Evolutionary conservation across 2,113 vertebrate species (phyloP), one percentile per base, ranked within the genome.

Genomic region (Actenoides hombroni): DNA sequence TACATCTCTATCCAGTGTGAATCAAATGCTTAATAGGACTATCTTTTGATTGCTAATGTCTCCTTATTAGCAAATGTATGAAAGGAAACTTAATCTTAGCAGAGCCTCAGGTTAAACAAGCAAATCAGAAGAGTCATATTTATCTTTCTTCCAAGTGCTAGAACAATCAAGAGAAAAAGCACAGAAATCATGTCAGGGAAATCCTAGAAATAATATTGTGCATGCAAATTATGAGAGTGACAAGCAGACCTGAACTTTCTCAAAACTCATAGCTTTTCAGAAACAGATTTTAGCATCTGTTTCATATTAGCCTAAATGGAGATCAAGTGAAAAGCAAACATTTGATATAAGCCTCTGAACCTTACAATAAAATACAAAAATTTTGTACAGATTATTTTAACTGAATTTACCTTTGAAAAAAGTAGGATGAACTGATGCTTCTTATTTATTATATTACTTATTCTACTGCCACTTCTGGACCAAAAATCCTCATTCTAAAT

Each of bases 1-100:
- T 81, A 42, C 16, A 51, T 81, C 42, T 86, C 85, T 79, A 25
- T 75, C 11, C 5, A 1, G 35, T 75, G 77, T 90, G 73, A 90
- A 92, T 78, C 71, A 94, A 70, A 86, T 59, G 20, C 48, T 90
- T 86, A 94, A 88, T 90, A 64, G 63, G 39, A 71, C 54, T 60
- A 10, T 81, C 35, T 78, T 61, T 60, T 64, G 51, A 81, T 88
- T 92, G 61, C 33, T 78, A 81, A 83, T 78, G 33, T 68, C 60
- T 90, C 39, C 86, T 94, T 70, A 88, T 90, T 94, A 92, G 60
- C 40, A 86, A 90, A 86, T 68, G 13, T 78, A 60, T 68, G 56
- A 86, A 95, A 89, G 28, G 53, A 74, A 95, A 88, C 64, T 60
- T 54, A 88, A 84, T 88, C 81, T 78, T 78, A 78, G 33, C 31